Evolutionary conservation across 2,888 invertebrate genomes (phyloP), one percentile per base, ranked within the genome.

Genomic region (Polydrusus tereticollis): DNA sequence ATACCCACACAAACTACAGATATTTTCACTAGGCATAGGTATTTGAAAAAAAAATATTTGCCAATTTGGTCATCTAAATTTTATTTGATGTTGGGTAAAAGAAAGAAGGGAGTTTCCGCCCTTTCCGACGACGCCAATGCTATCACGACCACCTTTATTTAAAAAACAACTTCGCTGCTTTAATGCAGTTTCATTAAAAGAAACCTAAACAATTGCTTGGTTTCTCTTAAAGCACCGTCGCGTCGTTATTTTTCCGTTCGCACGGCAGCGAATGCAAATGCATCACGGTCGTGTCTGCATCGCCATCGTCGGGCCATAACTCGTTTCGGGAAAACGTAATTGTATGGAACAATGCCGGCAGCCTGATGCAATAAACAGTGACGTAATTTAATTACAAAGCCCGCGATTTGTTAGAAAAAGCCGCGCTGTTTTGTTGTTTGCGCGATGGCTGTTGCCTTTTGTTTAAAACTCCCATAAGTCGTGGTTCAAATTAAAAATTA

Each of bases 321-420:
- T 65, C 55, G 63, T 91, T 78, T 92, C 93, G 92, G 83, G 16
- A 80, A 47, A 65, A 41, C 45, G 71, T 60, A 58, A 58, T 66
- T 55, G 60, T 38, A 59, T 36, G 52, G 66, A 59, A 65, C 66
- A 55, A 59, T 60, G 52, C 66, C 36, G 65, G 52, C 16, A 10
- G 60, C 21, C 23, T n/a, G 55, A 16, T 57, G 69, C 67, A 75
- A 75, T 77, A 77, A 77, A 77, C 72, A 75, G 74, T 72, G 75
- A 71, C 71, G 59, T 72, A 72, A 77, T 77, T 77, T 75, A 75
- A 77, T 76, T 74, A 74, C 74, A 72, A 69, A 74, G 71, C 75
- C 74, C 64, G 66, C 70, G 65, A 75, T 77, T 76, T 75, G 70
- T 76, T 71, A 73, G 59, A 59, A 60, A 68, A 68, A 57, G 66